Base-by-base conservation (phyloP, 2,888 invertebrate species). In the Drosophila sordidula region DNA sequence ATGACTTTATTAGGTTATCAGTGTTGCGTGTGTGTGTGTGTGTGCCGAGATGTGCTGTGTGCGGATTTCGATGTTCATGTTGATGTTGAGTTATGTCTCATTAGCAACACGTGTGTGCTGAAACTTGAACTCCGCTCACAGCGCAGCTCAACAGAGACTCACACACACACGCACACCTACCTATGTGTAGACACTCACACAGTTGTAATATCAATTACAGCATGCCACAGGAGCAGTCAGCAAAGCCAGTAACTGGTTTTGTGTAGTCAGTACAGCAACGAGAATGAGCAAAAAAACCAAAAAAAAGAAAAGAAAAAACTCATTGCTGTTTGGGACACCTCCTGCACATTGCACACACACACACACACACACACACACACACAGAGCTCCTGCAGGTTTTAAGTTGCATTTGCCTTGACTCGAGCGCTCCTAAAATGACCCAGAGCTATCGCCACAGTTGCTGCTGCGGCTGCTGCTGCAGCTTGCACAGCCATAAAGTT, bases 1-100 rank as follows among this genome's bases (percentile, higher is more conserved):
- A 82, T 87, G 85, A 80, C 87, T 85, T 85, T 85, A 85, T 85
- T 87, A 85, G 87, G 87, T 84, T 85, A 81, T 81, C 85, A 87
- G 78, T 72, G 51, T 18, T 64, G 26, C 18, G 62, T 59, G 64
- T 57, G 57, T 67, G 65, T 69, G 45, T 38, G 29, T 54, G 61
- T 39, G 12, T 34, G 34, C 0, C 12, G 61, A 47, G 39, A 14
- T 39, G 39, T 39, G 39, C 50, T 38, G 36, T 55, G 61, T 51
- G 67, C 55, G 59, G 62, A 63, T 54, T 71, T 61, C 59, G 74
- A 55, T 78, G 76, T 73, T 65, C 54, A 56, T 70, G 70, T 67
- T 80, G 72, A 71, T 77, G 73, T 77, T 75, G 71, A 81, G 77
- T 75, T 86, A 79, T 77, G 87, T 83, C 87, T 87, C 81, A 84